Conservation (phyloP, 2,888 invertebrate genomes). For the Leucozona laternaria region DNA sequence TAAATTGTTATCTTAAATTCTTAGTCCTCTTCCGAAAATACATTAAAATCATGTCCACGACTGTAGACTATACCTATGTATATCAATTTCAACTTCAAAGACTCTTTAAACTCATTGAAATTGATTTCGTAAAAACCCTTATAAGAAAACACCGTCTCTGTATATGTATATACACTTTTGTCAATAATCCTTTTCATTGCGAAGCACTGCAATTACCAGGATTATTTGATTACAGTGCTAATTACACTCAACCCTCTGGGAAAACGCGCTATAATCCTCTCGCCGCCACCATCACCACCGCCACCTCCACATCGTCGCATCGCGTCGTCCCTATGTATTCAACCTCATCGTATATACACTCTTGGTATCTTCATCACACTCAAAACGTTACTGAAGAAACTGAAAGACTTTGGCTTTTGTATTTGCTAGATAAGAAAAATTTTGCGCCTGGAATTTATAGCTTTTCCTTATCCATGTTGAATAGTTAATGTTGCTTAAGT, state of each 20-base stretch:
- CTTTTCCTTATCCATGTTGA: constrained; percentile 72
- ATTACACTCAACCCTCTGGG: constrained; percentile 49
- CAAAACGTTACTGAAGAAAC: constrained; percentile 8
- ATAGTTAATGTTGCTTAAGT: constrained; percentile 75
- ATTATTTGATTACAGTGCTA: constrained; percentile 79
- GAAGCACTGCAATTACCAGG: constrained; percentile 78
- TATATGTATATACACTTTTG: constrained; percentile 11
- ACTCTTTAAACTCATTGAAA: constrained; percentile 23
- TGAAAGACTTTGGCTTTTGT: constrained; percentile 53
- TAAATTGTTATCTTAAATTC: no score
- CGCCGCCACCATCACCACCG: no score
- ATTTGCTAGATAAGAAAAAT: constrained; percentile 67
- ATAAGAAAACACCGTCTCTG: neutral
- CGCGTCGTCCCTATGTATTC: neutral
- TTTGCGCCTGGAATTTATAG: constrained; percentile 66
- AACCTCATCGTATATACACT: constrained; percentile 8
- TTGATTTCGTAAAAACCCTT: constrained; percentile 57
- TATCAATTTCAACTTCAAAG: neutral
- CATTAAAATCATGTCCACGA: no score
- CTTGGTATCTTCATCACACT: constrained; percentile 33
- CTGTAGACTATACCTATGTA: no score
- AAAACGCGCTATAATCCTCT: constrained; percentile 43
- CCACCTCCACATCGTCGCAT: neutral
- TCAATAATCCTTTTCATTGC: constrained; percentile 77
- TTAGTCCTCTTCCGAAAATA: no score